Evolutionary conservation across 1,140 invertebrate species (phyloP).

Genomic region (Eumeta japonica): DNA sequence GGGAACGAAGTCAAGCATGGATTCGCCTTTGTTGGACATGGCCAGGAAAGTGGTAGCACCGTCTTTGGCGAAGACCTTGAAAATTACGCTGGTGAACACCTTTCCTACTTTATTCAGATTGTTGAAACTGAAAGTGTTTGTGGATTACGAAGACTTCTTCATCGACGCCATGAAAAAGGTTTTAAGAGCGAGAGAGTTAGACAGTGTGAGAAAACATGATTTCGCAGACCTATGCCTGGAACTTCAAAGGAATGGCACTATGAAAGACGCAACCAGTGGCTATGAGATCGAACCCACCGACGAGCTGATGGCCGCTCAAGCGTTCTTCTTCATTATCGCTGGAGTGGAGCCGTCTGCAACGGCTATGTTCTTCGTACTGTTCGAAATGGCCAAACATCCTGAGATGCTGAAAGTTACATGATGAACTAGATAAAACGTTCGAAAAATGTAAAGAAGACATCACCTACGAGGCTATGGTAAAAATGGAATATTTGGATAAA

Average conservation of each 20-base stretch:
- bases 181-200: constrained; percentile 15
- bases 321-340: constrained; percentile 53
- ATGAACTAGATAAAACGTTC: constrained; percentile 58
- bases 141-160: constrained; percentile 20
- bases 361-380: constrained; percentile 46
- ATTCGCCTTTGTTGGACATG: constrained; percentile 19
- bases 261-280: constrained; percentile 20
- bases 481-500: constrained; percentile 40
- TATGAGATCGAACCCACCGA: constrained; percentile 19
- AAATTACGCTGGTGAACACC: constrained; percentile 11
- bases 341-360: too few species aligned
- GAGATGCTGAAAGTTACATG: constrained; percentile 55
- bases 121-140: constrained; percentile 18
- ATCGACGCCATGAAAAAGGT: constrained; percentile 24
- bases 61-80: constrained; percentile 6
- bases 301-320: too few species aligned
- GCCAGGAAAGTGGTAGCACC: constrained; percentile 1
- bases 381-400: constrained; percentile 54
- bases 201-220: constrained; percentile 20
- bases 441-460: constrained; percentile 27
- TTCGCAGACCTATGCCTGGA: constrained; percentile 24
- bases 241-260: constrained; percentile 17
- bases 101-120: constrained; percentile 9
- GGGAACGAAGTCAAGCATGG: constrained; percentile 15
- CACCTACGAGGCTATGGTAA: constrained; percentile 25